Percentiles rank a stretch among this genome's conserved stretches.
Evolutionary conservation across 2,888 invertebrate genomes (phyloP).

Genomic region (Drosophila subquinaria): DNA sequence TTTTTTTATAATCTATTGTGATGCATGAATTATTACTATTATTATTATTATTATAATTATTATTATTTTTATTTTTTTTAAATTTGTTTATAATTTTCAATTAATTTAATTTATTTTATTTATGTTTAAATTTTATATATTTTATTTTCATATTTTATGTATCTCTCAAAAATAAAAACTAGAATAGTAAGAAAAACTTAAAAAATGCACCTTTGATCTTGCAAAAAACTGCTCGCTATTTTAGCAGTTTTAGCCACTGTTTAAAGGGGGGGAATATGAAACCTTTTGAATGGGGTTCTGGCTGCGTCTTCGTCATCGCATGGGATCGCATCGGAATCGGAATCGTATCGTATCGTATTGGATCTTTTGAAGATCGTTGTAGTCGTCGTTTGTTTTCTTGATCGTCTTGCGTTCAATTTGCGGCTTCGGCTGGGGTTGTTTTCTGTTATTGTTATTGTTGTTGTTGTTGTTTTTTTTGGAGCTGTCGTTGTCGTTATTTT

Average conservation of each 20-base stretch:
- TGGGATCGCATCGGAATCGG: neutral
- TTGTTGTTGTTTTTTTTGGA: conserved; percentile 55
- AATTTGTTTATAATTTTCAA: no score
- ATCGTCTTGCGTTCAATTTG: conserved; percentile 24
- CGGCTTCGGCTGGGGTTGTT: conserved; percentile 58
- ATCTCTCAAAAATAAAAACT: no score
- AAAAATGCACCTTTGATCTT: no score
- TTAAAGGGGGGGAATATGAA: neutral
- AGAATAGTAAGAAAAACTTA: no score
- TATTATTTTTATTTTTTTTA: no score
- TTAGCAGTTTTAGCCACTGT: neutral
- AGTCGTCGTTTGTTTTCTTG: conserved; percentile 4
- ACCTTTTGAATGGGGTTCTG: neutral
- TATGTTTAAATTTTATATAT: no score
- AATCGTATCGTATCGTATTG: neutral
- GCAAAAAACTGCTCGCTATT: no score
- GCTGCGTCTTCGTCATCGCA: conserved; percentile 8
- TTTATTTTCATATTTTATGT: no score
- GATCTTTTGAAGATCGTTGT: conserved; percentile 5
- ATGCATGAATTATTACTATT: no score
- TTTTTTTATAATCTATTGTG: no score
- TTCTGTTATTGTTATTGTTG: neutral
- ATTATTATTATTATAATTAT: no score
- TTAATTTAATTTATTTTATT: no score
- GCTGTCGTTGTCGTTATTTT: conserved; percentile 42